These are phyloP conservation scores for Pollenia angustigena DNA, from an alignment of 2,888 invertebrate species.

Conservation along the genomic window DNA sequence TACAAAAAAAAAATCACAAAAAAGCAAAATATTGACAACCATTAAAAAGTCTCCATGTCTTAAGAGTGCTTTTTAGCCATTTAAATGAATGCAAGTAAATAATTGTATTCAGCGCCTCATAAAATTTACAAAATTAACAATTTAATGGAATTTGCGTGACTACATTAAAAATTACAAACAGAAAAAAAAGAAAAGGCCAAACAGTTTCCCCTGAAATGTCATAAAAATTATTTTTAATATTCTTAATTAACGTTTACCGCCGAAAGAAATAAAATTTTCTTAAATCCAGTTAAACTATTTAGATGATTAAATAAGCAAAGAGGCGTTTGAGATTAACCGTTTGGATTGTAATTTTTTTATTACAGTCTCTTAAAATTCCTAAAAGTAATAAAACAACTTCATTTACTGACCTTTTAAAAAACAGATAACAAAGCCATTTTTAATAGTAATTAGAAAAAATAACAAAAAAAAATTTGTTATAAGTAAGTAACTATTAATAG, in stretches of 20 bases:
- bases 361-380: no score
- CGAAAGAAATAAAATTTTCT: background rate
- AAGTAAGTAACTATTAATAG: no score
- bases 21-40: background rate
- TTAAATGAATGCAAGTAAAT: background rate
- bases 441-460: no score
- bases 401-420: no score
- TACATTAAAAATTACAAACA: background rate
- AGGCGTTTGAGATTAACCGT: no score
- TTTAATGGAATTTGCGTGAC: background rate
- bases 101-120: background rate
- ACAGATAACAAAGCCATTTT: no score
- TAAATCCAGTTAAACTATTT: background rate
- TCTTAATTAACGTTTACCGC: background rate
- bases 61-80: background rate
- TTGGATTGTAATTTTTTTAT: no score
- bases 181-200: background rate
- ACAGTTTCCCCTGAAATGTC: background rate
- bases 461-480: no score
- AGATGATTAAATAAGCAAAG: no score
- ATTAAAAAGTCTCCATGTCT: background rate
- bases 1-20: background rate
- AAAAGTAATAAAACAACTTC: no score
- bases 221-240: background rate
- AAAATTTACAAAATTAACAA: constrained; percentile 5